Evolutionary conservation across 2,888 invertebrate species (phyloP).

Genomic region (Synergus itoensis): DNA sequence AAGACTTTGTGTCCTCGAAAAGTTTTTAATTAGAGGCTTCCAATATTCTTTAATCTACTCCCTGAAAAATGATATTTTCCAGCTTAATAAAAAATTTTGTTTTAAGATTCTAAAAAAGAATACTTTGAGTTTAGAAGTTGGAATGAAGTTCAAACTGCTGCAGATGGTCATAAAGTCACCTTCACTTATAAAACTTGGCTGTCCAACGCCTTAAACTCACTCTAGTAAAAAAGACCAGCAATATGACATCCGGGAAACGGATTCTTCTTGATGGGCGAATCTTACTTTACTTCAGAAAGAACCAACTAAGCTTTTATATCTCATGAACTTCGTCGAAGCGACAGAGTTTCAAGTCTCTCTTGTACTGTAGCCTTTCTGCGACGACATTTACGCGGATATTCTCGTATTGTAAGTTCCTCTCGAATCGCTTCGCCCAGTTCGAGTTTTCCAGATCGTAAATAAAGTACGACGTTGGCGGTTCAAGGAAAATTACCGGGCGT

Average conservation of each 20-base stretch:
- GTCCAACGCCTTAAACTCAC: conserved; percentile 18
- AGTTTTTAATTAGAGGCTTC: neutral
- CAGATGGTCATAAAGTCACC: conserved; percentile 24
- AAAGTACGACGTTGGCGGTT: conserved; percentile 44
- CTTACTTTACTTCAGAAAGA: conserved; percentile 21
- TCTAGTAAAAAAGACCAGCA: conserved; percentile 1
- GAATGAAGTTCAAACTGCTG: conserved; percentile 8
- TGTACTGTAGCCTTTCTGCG: neutral
- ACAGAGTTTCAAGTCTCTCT: conserved; percentile 33
- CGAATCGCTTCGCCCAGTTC: conserved; percentile 7
- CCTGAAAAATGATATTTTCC: neutral
- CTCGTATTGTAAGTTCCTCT: conserved; percentile 35
- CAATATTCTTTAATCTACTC: neutral
- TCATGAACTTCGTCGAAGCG: conserved; percentile 23
- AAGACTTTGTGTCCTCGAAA: no score
- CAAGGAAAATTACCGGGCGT: conserved; percentile 44
- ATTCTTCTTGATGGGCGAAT: conserved; percentile 31
- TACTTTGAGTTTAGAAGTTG: conserved; percentile 24
- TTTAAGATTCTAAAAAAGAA: neutral
- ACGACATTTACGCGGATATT: conserved; percentile 15
- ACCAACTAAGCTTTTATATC: conserved; percentile 31
- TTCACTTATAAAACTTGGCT: conserved; percentile 27
- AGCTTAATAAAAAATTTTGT: neutral
- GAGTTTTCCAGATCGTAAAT: conserved; percentile 44
- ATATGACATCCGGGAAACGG: conserved; percentile 16